These are phyloP conservation scores for Catharus ustulatus DNA, from an alignment of 2,797 vertebrate genomes.

Conservation along the genomic window DNA sequence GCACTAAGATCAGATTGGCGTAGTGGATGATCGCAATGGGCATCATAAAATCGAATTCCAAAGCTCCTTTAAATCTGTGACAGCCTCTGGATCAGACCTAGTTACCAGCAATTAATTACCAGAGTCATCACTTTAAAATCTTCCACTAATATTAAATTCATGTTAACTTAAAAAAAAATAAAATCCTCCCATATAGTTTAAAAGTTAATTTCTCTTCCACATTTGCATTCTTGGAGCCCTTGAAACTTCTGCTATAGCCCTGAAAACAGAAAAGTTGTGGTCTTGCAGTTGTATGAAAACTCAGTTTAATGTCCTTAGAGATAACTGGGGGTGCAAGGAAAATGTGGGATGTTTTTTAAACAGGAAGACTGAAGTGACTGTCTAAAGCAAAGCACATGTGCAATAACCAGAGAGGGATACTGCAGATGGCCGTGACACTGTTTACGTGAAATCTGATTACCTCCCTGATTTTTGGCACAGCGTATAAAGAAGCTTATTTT, in stretches of 20 bases:
- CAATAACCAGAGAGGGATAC: constrained; percentile 51
- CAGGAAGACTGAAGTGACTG: neutral
- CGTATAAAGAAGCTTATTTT: constrained; percentile 56
- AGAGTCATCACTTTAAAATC: neutral
- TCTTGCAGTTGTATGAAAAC: neutral
- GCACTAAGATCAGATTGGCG: neutral
- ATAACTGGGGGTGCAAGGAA: neutral
- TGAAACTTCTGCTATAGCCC: neutral
- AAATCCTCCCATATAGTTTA: neutral
- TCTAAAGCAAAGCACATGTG: neutral
- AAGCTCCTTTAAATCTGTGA: neutral
- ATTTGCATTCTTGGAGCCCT: neutral
- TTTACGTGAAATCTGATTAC: constrained; percentile 70
- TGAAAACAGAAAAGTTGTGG: neutral
- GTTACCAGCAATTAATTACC: neutral
- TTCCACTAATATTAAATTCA: neutral
- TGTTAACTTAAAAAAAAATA: neutral
- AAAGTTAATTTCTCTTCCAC: neutral
- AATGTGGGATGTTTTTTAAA: neutral
- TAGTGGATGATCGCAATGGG: neutral
- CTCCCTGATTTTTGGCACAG: constrained; percentile 55
- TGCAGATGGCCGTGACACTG: constrained; percentile 66
- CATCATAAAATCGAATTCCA: neutral
- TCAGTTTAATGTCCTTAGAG: neutral
- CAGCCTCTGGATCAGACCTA: neutral